Base-by-base conservation (phyloP, 2,113 vertebrate genomes). In the Nothobranchius furzeri region DNA sequence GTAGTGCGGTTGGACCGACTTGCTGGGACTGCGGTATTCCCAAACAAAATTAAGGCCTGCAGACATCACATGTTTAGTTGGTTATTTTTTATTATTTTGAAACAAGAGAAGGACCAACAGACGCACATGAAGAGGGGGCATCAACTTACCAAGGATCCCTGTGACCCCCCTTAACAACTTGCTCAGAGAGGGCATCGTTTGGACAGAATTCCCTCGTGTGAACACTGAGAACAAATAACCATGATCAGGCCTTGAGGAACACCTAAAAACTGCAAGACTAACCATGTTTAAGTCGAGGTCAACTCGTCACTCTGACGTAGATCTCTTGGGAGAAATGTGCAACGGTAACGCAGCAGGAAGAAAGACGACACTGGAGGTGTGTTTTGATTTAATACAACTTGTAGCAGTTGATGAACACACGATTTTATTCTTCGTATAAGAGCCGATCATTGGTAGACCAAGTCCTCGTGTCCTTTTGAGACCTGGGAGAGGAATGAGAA, bases 11-110 rank as follows among this genome's bases (percentile, higher is more conserved):
- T 87, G 85, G n/a, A 92, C 89, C 25, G 89, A 86, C 77, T 91
- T 91, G 68, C 87, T 92, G 17, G 92, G 93, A 81, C 92, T 94
- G 61, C 92, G 91, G 65, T 90, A 94, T 82, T 94, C 92, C 90
- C 91, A 93, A n/a, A 94, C 84, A 81, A 89, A 93, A 65, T 93
- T 89, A 43, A 94, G 90, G 58, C 93, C 93, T 94, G 79, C 15
- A 64, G 36, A 81, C 51, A 82, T 7, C 49, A 48, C 8, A 61
- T 12, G n/a, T 17, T 53, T 9, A 3, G 57, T 12, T 40, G 7
- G 36, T 68, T 43, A 61, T 46, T 9, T n/a, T 52, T 48, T 77
- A n/a, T 60, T 10, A 55, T 12, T 24, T 10, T 9, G 24, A 3
- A 9, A 17, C 15, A 17, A 25, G 2, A 45, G 35, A 3, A 54